These are phyloP conservation scores for Pseudorectes ferrugineus DNA, from an alignment of 2,113 vertebrate species.

Conservation along the genomic window DNA sequence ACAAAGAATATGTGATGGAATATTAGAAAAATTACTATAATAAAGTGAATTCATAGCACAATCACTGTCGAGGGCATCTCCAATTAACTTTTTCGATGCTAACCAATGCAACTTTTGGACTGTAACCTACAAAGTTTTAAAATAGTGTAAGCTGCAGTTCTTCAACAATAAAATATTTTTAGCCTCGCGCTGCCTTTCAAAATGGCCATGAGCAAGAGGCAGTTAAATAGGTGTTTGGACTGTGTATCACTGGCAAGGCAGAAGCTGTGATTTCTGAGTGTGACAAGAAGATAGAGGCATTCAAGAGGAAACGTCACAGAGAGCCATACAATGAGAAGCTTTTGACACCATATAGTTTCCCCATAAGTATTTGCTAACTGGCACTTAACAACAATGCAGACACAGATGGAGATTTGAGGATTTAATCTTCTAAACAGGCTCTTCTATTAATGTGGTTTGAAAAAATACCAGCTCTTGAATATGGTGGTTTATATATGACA, in stretches of 20 bases:
- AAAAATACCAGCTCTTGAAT: background rate
- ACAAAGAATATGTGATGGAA: background rate
- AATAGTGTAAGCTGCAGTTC: background rate
- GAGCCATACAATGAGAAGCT: background rate
- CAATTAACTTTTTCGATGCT: background rate
- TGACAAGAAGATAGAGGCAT: background rate
- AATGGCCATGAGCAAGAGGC: background rate
- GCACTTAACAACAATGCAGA: background rate
- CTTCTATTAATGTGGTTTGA: background rate
- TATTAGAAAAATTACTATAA: background rate
- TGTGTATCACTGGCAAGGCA: background rate
- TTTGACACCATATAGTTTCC: background rate
- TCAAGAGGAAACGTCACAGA: background rate
- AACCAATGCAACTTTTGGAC: background rate
- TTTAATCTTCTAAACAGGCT: background rate
- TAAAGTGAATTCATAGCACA: background rate
- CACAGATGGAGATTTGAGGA: background rate
- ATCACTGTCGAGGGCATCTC: background rate
- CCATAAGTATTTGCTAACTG: background rate
- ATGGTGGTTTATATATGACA: background rate
- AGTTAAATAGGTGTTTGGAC: background rate
- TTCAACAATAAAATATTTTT: background rate
- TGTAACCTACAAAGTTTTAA: background rate
- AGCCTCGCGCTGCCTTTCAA: background rate
- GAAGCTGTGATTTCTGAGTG: background rate